phyloP scores from a whole-genome alignment of 2,888 invertebrate species.

The Idaea biselata region DNA sequence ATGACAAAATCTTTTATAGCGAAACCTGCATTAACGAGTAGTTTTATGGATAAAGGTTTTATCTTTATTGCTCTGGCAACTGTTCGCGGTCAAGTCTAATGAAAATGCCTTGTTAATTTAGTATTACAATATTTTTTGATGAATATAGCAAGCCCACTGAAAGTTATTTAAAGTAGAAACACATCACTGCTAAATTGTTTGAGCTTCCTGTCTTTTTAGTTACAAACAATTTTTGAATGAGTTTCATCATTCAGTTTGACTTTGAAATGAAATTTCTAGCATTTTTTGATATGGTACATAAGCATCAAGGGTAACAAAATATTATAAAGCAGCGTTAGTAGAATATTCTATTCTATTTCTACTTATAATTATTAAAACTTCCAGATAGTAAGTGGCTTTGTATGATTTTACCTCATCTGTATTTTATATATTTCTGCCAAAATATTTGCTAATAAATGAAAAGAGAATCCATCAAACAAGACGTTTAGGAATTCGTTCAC shows the following conservation, averaged over 20 bases:
- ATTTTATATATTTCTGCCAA: slow-evolving; percentile 63
- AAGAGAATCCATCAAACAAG: slow-evolving; percentile 27
- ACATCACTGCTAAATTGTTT: neutral
- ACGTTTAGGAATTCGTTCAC: too few species aligned
- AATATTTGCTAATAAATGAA: slow-evolving; percentile 50
- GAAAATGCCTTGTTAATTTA: neutral
- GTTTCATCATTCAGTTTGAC: neutral
- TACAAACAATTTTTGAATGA: neutral
- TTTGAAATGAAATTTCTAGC: neutral
- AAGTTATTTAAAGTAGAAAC: neutral
- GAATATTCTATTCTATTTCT: slow-evolving; percentile 52
- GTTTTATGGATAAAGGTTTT: neutral
- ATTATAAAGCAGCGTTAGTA: slow-evolving; percentile 14
- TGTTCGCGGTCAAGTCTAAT: neutral
- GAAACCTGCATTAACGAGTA: neutral
- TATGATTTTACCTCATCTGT: slow-evolving; percentile 51
- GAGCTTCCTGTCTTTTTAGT: neutral
- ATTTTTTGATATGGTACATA: neutral
- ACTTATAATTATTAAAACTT: slow-evolving; percentile 40
- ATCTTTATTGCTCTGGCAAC: neutral
- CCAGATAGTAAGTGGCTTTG: slow-evolving; percentile 43
- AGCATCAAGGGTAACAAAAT: neutral
- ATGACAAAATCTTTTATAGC: neutral
- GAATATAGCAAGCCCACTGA: neutral
- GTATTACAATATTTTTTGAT: neutral